Evolutionary conservation across 2,888 invertebrate genomes (phyloP), one percentile per base, ranked within the genome.

Genomic region (Cactoblastis cactorum): DNA sequence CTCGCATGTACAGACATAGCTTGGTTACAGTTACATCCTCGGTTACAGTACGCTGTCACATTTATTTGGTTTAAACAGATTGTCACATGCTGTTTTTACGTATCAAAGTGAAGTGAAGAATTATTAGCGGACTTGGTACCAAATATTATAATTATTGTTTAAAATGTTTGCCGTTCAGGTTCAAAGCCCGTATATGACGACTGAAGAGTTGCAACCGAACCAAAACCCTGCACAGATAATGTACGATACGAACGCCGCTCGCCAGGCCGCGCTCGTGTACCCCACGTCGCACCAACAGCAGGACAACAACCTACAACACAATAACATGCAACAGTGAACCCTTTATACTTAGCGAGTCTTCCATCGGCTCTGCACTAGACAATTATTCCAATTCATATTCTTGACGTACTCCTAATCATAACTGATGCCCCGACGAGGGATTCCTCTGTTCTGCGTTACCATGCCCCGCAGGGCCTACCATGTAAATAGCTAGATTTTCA

Each of bases 271-370:
- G 0, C 59, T 54, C 5, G 9, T 22, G 12, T 74, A 67, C 52
- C 62, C 61, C 0, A 59, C 54, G 9, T 59, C 55, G 9, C 65
- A 54, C 8, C 61, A 50, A 3, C 59, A 57, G n/a, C 61, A 62
- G 5, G 64, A 46, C 8, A 59, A 59, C 4, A 54, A 50, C 4
- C 69, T 66, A 18, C 74, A 63, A 3, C 67, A 69, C 28, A 43
- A 28, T 17, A 43, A 43, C 41, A 67, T 73, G 69, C 73, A 68
- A 32, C 71, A 80, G 65, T 78, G 62, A n/a, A n/a, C n/a, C n/a
- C n/a, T n/a, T n/a, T n/a, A n/a, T n/a, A n/a, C n/a, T n/a, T n/a
- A n/a, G n/a, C n/a, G n/a, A n/a, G n/a, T n/a, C n/a, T n/a, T n/a
- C n/a, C n/a, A n/a, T n/a, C n/a, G n/a, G n/a, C n/a, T n/a, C n/a